phyloP scores from a whole-genome alignment of 2,797 vertebrate species.

The Enteromius radiatus region DNA sequence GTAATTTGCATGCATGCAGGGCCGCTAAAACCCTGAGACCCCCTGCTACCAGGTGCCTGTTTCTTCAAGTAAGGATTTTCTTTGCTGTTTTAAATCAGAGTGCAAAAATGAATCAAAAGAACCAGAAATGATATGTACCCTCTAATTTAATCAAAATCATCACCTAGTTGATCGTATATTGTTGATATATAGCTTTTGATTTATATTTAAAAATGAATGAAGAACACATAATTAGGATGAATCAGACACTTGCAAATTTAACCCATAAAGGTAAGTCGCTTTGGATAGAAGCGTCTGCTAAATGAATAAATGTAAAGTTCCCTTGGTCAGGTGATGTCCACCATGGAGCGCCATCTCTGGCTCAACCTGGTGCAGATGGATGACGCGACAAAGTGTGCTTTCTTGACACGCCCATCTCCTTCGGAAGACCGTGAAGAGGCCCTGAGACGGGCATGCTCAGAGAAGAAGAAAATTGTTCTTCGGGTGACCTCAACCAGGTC shows the following conservation, averaged over 20 bases:
- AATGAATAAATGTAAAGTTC: too few species aligned
- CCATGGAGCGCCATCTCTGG: too few species aligned
- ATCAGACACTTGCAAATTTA: background rate
- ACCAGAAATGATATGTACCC: background rate
- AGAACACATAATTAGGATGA: background rate
- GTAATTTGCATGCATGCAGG: constrained; percentile 20
- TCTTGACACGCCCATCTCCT: too few species aligned
- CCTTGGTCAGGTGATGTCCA: too few species aligned
- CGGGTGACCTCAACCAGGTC: too few species aligned
- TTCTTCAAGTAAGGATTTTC: constrained; percentile 12
- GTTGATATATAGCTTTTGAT: background rate
- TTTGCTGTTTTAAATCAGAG: background rate
- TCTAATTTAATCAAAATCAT: constrained; percentile 1
- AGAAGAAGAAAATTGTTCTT: too few species aligned
- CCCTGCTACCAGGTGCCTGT: background rate
- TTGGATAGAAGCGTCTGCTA: too few species aligned
- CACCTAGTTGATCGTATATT: background rate
- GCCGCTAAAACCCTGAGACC: background rate
- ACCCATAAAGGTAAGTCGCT: too few species aligned
- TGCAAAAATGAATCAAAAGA: constrained; percentile 8
- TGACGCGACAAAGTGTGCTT: too few species aligned
- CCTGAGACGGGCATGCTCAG: too few species aligned
- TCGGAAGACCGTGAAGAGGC: too few species aligned
- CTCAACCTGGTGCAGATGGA: too few species aligned
- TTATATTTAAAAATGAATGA: background rate